Evolutionary conservation across 2,888 invertebrate species (phyloP).

Genomic region (Agrochola circellaris): DNA sequence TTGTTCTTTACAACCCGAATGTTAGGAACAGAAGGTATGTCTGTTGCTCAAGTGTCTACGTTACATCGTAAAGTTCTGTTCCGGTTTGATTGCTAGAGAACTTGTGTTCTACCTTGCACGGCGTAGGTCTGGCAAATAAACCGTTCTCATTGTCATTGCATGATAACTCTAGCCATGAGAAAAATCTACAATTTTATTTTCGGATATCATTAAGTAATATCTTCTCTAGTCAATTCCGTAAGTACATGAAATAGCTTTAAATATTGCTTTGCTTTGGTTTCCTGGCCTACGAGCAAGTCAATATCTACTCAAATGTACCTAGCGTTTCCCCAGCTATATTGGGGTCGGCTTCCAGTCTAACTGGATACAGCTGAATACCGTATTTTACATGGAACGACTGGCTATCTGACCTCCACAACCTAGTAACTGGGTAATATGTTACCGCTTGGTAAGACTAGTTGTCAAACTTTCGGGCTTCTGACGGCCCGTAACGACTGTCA

Average conservation of each 20-base stretch:
- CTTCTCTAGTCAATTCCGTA: too few species aligned
- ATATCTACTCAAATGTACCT: background rate
- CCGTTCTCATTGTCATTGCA: conserved; percentile 22
- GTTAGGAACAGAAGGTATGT: conserved; percentile 59
- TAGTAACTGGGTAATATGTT: too few species aligned
- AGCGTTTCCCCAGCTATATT: too few species aligned
- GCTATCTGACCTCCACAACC: too few species aligned
- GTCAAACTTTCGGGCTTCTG: too few species aligned
- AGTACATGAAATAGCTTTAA: background rate
- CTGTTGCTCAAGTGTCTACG: conserved; percentile 50
- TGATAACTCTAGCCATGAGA: background rate
- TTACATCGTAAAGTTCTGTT: conserved; percentile 62
- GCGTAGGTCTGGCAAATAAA: conserved; percentile 1
- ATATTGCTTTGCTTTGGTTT: background rate
- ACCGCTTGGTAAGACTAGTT: too few species aligned
- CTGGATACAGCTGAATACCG: too few species aligned
- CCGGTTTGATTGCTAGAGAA: conserved; percentile 59
- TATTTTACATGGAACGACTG: too few species aligned
- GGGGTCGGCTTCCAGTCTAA: too few species aligned
- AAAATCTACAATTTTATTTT: background rate
- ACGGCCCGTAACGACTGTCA: too few species aligned
- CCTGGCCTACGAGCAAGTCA: background rate
- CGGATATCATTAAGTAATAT: background rate
- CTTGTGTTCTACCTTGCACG: conserved; percentile 21
- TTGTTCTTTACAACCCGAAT: conserved; percentile 67